These are phyloP conservation scores for Heteromurus nitidus DNA, from an alignment of 2,888 invertebrate genomes.

Conservation along the genomic window DNA sequence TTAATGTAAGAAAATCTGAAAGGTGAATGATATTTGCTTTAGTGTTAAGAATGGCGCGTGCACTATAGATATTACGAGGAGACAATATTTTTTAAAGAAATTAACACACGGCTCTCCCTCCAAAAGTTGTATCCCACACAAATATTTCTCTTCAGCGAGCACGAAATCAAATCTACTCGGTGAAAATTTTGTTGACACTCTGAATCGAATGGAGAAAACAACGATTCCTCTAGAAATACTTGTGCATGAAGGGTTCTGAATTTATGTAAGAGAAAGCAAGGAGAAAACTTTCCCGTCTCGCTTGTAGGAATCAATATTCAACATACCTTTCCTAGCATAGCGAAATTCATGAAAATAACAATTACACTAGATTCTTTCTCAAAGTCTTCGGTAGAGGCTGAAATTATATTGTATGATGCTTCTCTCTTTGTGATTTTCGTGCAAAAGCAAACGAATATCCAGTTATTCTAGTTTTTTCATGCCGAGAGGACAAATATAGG, in stretches of 20 bases:
- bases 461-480: too few species aligned
- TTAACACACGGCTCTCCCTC: neutral
- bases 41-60: too few species aligned
- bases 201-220: neutral
- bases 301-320: neutral
- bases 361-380: too few species aligned
- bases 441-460: too few species aligned
- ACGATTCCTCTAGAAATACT: neutral
- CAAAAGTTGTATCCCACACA: neutral
- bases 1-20: neutral
- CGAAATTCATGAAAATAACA: neutral
- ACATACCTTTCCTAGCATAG: neutral
- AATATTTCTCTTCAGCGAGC: neutral
- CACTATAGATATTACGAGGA: too few species aligned
- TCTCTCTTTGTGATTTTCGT: neutral
- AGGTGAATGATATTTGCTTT: too few species aligned
- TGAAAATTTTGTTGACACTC: neutral
- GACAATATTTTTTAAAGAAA: neutral
- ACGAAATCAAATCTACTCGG: neutral
- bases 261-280: too few species aligned
- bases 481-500: neutral
- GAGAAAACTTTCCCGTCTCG: neutral
- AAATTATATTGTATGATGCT: too few species aligned
- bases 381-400: too few species aligned
- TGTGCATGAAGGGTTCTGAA: neutral